Conservation (phyloP, 1,140 invertebrate genomes). For the Whitmania pigra region DNA sequence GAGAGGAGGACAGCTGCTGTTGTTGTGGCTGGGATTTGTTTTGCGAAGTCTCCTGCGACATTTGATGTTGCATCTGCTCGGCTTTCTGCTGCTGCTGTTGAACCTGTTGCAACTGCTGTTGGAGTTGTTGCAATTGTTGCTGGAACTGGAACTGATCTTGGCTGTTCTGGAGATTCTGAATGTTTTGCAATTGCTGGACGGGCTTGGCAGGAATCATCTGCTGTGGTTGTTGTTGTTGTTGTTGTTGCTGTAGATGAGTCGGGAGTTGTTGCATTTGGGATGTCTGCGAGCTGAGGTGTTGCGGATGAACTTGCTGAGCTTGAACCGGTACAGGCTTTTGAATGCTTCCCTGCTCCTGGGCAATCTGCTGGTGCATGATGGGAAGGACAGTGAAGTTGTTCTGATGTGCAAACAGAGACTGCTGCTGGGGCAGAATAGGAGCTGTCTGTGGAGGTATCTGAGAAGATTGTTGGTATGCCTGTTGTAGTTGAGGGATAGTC, state of each 20-base stretch:
- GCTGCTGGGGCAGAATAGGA: not conserved
- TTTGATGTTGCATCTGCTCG: not conserved
- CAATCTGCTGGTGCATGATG: not conserved
- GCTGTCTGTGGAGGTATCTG: not conserved
- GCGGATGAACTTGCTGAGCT: not conserved
- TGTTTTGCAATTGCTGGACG: not conserved
- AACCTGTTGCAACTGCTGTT: conserved; percentile 3
- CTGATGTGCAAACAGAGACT: not conserved
- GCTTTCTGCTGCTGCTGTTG: not conserved
- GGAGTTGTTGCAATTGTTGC: not conserved
- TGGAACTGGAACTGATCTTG: conserved; percentile 1
- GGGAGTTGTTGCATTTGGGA: not conserved
- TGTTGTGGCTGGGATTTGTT: not conserved
- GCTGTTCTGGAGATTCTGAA: not conserved
- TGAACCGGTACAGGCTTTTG: conserved; percentile 2
- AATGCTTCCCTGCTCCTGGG: conserved; percentile 1
- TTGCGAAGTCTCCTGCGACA: not conserved
- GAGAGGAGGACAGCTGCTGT: not conserved
- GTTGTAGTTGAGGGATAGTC: not conserved
- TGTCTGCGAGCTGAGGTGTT: not conserved
- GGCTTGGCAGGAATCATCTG: not conserved
- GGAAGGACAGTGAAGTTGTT: conserved; percentile 5
- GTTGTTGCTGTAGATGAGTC: not conserved
- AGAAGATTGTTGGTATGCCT: not conserved
- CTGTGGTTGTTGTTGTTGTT: too few species aligned